Percentiles rank a stretch among this genome's conserved stretches.
phyloP scores from a whole-genome alignment of 2,113 vertebrate genomes.

The Siniperca chuatsi region DNA sequence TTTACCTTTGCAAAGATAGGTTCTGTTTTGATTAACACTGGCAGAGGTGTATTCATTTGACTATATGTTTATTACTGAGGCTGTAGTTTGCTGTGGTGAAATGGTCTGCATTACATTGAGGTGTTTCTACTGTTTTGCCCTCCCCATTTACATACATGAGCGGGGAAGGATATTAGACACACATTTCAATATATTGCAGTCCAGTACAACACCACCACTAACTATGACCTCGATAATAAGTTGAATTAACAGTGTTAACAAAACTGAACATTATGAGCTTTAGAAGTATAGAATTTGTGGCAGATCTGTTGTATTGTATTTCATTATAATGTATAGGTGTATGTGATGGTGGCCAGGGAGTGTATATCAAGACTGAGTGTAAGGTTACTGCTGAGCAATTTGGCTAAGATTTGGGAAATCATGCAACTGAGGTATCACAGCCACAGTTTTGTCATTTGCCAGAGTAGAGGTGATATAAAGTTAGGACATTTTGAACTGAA shows the following conservation, averaged over 20 bases:
- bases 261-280: too few species aligned
- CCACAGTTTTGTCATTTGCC: conserved; percentile 5
- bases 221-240: too few species aligned
- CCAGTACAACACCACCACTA: background rate
- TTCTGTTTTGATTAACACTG: background rate
- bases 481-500: conserved; percentile 1
- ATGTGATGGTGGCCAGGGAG: too few species aligned
- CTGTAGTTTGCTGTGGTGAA: background rate
- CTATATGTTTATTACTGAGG: background rate
- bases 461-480: conserved; percentile 21
- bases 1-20: background rate
- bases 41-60: background rate
- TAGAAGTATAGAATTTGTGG: background rate
- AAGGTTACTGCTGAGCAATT: background rate
- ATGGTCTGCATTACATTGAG: background rate
- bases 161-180: background rate
- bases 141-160: background rate
- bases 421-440: too few species aligned
- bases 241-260: too few species aligned
- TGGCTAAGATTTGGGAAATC: background rate
- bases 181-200: background rate
- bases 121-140: background rate
- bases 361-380: background rate
- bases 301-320: background rate
- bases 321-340: background rate